Evolutionary conservation across 2,113 vertebrate genomes (phyloP), one percentile per base, ranked within the genome.

Genomic region (Planiliza haematocheilus): DNA sequence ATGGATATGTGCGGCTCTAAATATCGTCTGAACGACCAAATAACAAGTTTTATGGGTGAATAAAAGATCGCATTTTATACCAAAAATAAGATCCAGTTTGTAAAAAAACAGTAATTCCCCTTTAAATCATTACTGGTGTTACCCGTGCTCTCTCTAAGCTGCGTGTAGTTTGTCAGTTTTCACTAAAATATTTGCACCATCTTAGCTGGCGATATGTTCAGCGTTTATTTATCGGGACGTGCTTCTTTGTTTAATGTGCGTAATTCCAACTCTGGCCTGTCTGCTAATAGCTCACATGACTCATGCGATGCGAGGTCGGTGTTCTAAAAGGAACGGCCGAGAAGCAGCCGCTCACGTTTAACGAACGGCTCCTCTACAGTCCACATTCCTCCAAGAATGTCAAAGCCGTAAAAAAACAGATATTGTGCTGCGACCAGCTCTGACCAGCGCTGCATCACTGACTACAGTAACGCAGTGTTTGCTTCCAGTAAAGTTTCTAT

Each of bases 401-500:
- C 46, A 76, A 79, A 81, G 66, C 73, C 73, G 71, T 81, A 34
- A 74, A 70, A 62, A 62, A 53, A 65, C 83, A 81, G 81, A 89
- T 77, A 86, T 56, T 79, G 85, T 58, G 50, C 42, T 81, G 74
- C 38, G 43, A 86, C 77, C 82, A 73, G 53, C 57, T 43, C 60
- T 10, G 21, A 74, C 66, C 67, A 63, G 52, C 45, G 7, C 77
- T 73, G 70, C 70, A 72, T 70, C 76, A 60, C 48, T 55, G 63
- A 69, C 85, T 83, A 75, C 74, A 88, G 78, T 82, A 83, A 74
- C 71, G 52, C 36, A 67, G 43, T 77, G 79, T 86, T 79, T 53
- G 36, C 70, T 91, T 90, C 84, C 84, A 86, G 84, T 87, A 87
- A 92, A 86, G 67, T 76, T 87, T 85, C 82, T 88, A 87, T 87